A percentile compares a stretch with the other conserved stretches of the same genome.
Conservation (phyloP, 2,113 vertebrate genomes). For the Lepidothrix coronata region DNA sequence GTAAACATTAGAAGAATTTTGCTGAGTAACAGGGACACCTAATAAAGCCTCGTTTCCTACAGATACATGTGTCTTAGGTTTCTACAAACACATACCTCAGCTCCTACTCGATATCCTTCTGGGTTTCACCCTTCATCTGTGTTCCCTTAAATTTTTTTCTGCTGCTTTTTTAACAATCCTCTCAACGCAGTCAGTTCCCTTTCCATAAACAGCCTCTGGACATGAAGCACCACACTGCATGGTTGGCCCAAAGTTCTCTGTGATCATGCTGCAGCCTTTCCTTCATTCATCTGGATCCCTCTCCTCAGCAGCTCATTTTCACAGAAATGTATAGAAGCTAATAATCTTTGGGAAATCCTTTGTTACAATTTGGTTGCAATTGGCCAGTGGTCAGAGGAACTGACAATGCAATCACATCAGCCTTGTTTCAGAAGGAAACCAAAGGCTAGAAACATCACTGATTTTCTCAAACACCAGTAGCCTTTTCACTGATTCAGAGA, state of each 20-base stretch:
- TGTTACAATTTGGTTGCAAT: background rate
- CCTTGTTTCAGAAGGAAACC: background rate
- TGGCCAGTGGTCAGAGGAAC: background rate
- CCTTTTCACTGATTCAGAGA: background rate
- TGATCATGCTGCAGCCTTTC: background rate
- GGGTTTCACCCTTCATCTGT: background rate
- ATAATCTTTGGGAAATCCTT: background rate
- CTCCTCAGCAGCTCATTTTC: background rate
- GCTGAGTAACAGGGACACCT: background rate
- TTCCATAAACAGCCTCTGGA: background rate
- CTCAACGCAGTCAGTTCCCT: background rate
- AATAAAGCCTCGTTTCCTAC: background rate
- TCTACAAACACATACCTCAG: background rate
- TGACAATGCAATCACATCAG: background rate
- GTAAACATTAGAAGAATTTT: background rate
- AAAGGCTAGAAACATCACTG: background rate
- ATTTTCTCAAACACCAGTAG: background rate
- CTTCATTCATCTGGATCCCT: background rate
- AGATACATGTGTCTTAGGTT: background rate
- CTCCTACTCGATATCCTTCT: background rate
- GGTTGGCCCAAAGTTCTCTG: background rate
- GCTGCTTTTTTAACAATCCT: background rate
- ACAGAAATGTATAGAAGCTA: background rate
- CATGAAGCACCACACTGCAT: fast-evolving
- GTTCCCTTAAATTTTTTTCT: background rate